Percentiles rank a stretch among this genome's conserved stretches.
These are phyloP conservation scores for Athene noctua DNA, from an alignment of 2,113 vertebrate genomes.

Conservation along the genomic window DNA sequence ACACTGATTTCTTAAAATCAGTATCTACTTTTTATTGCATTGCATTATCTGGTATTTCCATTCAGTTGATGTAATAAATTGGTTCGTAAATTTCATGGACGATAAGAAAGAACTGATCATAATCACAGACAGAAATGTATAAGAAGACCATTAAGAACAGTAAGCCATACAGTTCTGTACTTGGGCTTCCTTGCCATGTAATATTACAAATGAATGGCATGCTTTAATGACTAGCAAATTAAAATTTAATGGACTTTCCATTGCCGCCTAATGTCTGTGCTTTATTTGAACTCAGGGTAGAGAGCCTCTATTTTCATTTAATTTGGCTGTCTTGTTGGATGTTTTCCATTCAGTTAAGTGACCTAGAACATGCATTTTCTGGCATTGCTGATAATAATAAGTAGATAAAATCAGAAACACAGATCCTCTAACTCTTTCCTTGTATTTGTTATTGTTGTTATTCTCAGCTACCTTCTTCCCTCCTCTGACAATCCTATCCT, in stretches of 20 bases:
- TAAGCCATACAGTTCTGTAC: background rate
- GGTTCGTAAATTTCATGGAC: conserved; percentile 24
- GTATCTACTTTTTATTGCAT: background rate
- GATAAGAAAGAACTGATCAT: background rate
- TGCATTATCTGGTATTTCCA: conserved; percentile 16
- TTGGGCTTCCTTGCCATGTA: background rate
- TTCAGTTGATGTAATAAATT: conserved; percentile 18
- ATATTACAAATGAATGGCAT: background rate
- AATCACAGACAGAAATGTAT: conserved; percentile 10
- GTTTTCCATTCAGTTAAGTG: background rate
- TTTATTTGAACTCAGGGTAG: background rate
- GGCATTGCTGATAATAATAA: background rate
- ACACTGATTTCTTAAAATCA: conserved; percentile 22
- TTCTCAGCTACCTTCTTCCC: background rate
- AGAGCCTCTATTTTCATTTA: background rate
- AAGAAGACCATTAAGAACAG: conserved; percentile 35
- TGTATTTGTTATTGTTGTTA: background rate
- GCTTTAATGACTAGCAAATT: conserved; percentile 3
- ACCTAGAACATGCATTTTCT: background rate
- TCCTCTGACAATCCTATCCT: background rate
- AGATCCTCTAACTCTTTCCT: background rate
- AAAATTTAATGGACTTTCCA: conserved; percentile 26
- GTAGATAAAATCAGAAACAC: background rate
- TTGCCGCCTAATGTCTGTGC: background rate
- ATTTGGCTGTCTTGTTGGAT: background rate